Base-by-base conservation (phyloP, 2,797 vertebrate genomes). In the Dicrostonyx torquatus region DNA sequence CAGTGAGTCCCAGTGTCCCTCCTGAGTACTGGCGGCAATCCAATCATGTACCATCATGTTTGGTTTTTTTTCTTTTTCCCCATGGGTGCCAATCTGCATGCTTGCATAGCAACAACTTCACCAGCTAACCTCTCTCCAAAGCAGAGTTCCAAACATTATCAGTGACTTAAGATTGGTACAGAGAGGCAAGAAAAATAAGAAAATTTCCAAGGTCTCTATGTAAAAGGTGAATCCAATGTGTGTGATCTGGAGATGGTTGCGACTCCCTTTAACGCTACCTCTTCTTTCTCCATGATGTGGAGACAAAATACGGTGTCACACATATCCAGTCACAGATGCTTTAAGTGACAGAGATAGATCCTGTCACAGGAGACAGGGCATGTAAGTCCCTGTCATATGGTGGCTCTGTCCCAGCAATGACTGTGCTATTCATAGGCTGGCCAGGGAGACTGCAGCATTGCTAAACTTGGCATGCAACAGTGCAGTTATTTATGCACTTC, bases 401-500 rank as follows among this genome's bases (percentile, higher is more conserved):
- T 80, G 11, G 34, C 43, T 75, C 76, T 64, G 48, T 88, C 29
- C 84, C 91, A 76, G 78, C 50, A 90, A 34, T 37, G 64, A 2
- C 87, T 83, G 14, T n/a, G 53, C 83, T 84, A 66, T 91, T 95
- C 84, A 75, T 53, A 89, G 92, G 60, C n/a, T 15, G 37, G 73
- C 66, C 72, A 73, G 60, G 5, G 48, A 66, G 89, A 86, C 62
- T 31, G 70, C 14, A 48, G 58, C 37, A 5, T 83, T 66, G 64
- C 76, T 94, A 80, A 94, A 90, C 77, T 64, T 93, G 94, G 78
- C 75, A 34, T 11, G 64, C 80, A 79, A 78, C 40, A 77, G 37
- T 45, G 45, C 43, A 43, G 87, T 84, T 94, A 84, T 83, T 94
- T 53, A 88, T 68, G 53, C 60, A 53, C 76, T 79, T 94, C 55